phyloP scores from a whole-genome alignment of 2,888 invertebrate genomes.

The Gonocerus acuteangulatus region DNA sequence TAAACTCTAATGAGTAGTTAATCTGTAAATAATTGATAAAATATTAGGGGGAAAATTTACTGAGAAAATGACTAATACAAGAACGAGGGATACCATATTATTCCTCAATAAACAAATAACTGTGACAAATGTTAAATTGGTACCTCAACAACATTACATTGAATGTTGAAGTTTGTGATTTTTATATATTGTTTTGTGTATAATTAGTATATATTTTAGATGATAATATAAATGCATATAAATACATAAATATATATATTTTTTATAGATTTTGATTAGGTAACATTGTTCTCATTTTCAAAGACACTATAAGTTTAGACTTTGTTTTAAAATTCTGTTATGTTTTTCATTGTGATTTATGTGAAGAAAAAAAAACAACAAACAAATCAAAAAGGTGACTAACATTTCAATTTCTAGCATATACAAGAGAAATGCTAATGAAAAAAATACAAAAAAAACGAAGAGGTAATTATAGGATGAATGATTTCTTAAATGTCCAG shows the following conservation, averaged over 20 bases:
- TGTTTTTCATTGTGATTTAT: constrained; percentile 15
- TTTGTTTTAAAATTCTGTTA: constrained; percentile 28
- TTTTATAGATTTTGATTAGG: constrained; percentile 32
- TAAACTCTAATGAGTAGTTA: too few species aligned
- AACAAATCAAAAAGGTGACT: background rate
- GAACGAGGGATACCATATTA: background rate
- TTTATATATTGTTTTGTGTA: constrained; percentile 35
- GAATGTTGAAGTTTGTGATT: constrained; percentile 31
- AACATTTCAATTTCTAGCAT: too few species aligned
- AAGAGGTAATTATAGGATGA: background rate
- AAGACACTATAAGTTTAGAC: constrained; percentile 25
- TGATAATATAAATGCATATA: constrained; percentile 12
- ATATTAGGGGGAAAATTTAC: too few species aligned
- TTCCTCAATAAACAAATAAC: constrained; percentile 11
- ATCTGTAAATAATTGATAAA: too few species aligned
- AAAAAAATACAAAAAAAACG: background rate
- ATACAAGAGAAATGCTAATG: too few species aligned
- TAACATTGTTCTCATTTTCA: constrained; percentile 25
- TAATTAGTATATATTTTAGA: constrained; percentile 32
- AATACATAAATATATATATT: constrained; percentile 29
- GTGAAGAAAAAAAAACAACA: constrained; percentile 3
- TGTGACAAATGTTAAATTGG: constrained; percentile 1
- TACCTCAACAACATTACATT: constrained; percentile 30
- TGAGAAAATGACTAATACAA: too few species aligned
- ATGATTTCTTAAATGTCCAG: constrained; percentile 7